Evolutionary conservation across 2,113 vertebrate genomes (phyloP), one percentile per base, ranked within the genome.

Genomic region (Peromyscus leucopus): DNA sequence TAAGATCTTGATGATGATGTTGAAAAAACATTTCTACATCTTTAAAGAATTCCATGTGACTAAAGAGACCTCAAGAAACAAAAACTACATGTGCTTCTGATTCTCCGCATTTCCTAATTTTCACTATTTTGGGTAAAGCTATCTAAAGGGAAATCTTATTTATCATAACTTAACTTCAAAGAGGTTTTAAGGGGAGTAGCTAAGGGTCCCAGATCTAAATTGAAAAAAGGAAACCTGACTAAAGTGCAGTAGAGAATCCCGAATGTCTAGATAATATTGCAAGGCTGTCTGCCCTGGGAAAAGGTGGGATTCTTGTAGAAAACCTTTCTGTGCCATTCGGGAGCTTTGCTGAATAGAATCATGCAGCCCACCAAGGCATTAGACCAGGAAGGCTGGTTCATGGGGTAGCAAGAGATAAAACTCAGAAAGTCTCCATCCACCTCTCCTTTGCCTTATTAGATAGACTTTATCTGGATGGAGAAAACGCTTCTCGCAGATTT

Each of bases 11-110:
- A 63, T 33, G 51, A 2, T 85, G 48, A 85, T 84, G 31, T 79
- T 71, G 59, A 90, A n/a, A 94, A 95, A 90, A 89, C 67, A 8
- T 87, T 59, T 93, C 89, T 51, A 61, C n/a, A 78, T 93, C 80
- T 95, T 91, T 11, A 76, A 88, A 95, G 51, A 92, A 92, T 92
- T 94, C 36, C 12, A 13, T 65, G 63, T 51, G 46, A 76, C 15
- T 12, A 61, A 90, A 57, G 55, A 13, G 33, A 33, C 8, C 11
- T 72, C 61, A 89, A 84, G 76, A n/a, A 85, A 95, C 71, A 31
- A 65, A 91, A 33, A 2, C 67, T 7, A 42, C 71, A 59, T 1
- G 1, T 46, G 51, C 42, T 33, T 28, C 83, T 31, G 22, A 82
- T 48, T 89, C 39, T 89, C 22, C 13, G 36, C 33, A 61, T 90